Evolutionary conservation across 2,113 vertebrate species (phyloP), one percentile per base, ranked within the genome.

Genomic region (Crotalus tigris): DNA sequence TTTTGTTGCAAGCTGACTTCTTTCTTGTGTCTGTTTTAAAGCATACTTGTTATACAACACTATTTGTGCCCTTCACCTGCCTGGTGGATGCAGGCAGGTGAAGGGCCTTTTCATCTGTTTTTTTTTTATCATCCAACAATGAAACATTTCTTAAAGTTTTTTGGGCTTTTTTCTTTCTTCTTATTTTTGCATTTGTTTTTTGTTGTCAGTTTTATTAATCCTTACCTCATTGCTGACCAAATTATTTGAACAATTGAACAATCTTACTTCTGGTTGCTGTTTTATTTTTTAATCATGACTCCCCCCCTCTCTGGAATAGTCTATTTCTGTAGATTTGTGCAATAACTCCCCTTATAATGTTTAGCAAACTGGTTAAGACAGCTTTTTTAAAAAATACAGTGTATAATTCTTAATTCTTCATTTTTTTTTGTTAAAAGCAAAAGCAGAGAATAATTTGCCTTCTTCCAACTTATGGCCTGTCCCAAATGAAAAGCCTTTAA

Each of bases 361-460:
- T 75, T 33, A 33, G n/a, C 64, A 75, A 75, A 5, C 2, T 75
- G n/a, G 69, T 75, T 75, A 75, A 75, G 69, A 75, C 15, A 33
- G n/a, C n/a, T 75, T 75, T 55, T 17, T 5, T 2, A 0, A n/a
- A 75, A n/a, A 75, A 33, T 75, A 39, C 12, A 75, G 5, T 33
- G 15, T 75, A 17, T 75, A 75, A 75, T 75, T 33, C n/a, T 75
- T 33, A 33, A 75, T n/a, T n/a, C n/a, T n/a, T n/a, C 26, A 90
- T 85, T 94, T 88, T 92, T 90, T 21, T 90, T 21, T 81, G 57
- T 94, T 94, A 55, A 89, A 94, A 29, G 26, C 87, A 86, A 61
- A 86, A 59, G 59, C 26, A 51, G 55, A 93, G 46, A 88, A 69
- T 23, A 90, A 0, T 46, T 39, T 94, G 39, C n/a, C 49, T 23